Percentiles rank a stretch among this genome's conserved stretches.
These are phyloP conservation scores for Chrysodeixis includens DNA, from an alignment of 2,888 invertebrate genomes.

Conservation along the genomic window DNA sequence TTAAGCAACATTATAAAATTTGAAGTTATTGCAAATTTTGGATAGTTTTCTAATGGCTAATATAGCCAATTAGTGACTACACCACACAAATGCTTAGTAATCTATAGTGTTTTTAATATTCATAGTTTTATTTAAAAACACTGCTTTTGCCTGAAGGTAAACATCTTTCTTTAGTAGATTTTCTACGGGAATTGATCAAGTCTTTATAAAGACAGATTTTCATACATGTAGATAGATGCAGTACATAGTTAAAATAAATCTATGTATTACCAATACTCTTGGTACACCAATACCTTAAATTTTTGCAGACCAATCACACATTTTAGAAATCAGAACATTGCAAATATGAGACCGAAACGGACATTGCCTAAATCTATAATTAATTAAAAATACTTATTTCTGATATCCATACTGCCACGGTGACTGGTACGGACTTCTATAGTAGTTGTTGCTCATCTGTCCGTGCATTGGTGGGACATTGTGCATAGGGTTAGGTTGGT, in stretches of 20 bases:
- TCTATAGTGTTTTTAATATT: background rate
- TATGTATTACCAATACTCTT: no score
- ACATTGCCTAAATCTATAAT: conserved; percentile 39
- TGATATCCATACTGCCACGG: conserved; percentile 78
- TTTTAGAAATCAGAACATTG: conserved; percentile 44
- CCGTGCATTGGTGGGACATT: conserved; percentile 63
- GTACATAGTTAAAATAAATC: no score
- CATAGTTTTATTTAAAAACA: no score
- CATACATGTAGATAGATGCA: no score
- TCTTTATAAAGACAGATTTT: no score
- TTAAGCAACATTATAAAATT: background rate
- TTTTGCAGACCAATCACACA: conserved; percentile 3
- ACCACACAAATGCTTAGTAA: background rate
- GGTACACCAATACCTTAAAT: background rate
- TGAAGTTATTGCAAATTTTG: background rate
- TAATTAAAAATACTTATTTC: conserved; percentile 71
- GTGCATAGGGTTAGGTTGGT: conserved; percentile 57
- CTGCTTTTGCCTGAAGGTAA: no score
- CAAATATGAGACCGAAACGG: conserved; percentile 24
- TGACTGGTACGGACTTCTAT: conserved; percentile 79
- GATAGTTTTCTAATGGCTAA: background rate
- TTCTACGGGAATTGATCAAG: no score
- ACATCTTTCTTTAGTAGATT: no score
- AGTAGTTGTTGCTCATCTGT: conserved; percentile 72
- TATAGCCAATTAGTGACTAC: background rate